These are phyloP conservation scores for Gambusia yucatana DNA, from an alignment of 2,797 vertebrate genomes.

Conservation along the genomic window DNA sequence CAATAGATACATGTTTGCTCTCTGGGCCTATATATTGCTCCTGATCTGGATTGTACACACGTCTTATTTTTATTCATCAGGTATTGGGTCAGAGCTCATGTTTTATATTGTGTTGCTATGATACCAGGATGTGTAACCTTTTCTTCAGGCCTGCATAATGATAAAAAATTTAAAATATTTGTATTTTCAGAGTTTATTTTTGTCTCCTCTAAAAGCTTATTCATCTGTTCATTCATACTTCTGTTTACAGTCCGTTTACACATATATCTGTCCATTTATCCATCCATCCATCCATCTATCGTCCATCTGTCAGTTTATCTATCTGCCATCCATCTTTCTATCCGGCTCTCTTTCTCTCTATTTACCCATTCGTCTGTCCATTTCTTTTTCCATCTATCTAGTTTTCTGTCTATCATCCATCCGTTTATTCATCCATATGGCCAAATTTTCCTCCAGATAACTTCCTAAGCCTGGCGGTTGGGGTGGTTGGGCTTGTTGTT, in stretches of 20 bases:
- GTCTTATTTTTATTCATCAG: slow-evolving; percentile 29
- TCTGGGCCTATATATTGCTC: not conserved
- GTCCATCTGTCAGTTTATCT: not conserved
- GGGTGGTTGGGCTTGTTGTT: too few relatives aligned
- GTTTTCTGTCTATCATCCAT: not conserved
- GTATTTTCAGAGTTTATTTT: not conserved
- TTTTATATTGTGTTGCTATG: not conserved
- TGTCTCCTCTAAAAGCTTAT: not conserved
- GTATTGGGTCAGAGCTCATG: not conserved
- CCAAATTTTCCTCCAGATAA: not conserved
- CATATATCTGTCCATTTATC: not conserved
- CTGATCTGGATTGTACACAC: slow-evolving; percentile 18
- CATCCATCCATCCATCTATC: not conserved
- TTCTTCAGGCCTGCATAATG: not conserved
- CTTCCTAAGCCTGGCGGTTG: too few relatives aligned
- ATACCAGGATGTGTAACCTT: not conserved
- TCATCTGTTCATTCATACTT: not conserved
- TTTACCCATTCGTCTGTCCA: not conserved
- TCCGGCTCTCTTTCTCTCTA: not conserved
- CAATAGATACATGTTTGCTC: not conserved
- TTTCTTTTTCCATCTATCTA: not conserved
- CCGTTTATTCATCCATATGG: not conserved
- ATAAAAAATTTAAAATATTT: not conserved
- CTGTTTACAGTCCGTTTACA: not conserved
- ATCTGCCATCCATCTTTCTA: too few relatives aligned